Evolutionary conservation across 2,113 vertebrate species (phyloP), one percentile per base, ranked within the genome.

Genomic region (Apus apus): DNA sequence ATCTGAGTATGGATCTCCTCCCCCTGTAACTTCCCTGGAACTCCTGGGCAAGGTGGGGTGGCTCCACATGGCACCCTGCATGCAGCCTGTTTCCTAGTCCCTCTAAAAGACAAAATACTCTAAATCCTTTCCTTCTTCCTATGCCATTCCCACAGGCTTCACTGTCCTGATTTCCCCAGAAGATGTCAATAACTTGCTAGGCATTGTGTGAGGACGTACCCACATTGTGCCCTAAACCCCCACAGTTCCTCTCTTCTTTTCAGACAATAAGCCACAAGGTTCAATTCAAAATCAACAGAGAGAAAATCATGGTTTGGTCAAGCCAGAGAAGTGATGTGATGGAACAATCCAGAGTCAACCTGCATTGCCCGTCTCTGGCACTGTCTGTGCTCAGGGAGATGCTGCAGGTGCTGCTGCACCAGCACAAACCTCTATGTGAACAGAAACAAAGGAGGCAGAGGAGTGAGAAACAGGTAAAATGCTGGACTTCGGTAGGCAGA

Each of bases 161-260:
- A 7, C 48, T 4, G 27, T 13, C 85, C 85, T 64, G 48, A 3
- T 26, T 64, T 56, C 88, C 50, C 51, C 81, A 51, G 81, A 16
- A 90, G 71, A 85, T 46, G 78, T 32, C 85, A 43, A 34, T 13
- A 15, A 62, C 19, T 40, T 65, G 53, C 83, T 62, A 22, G 70
- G 5, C 43, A 8, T 32, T 26, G 4, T 5, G 7, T 0, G 2
- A 16, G 32, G 38, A 22, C 34, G 15, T 4, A 20, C 11, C 38
- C 7, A 3, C 6, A 6, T 23, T 1, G 12, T 11, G 48, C 70
- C 72, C 4, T 6, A 13, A 76, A 60, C 0, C 54, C 79, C 30
- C 21, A 1, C 17, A 9, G 5, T 3, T 53, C 77, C 77, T 51
- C n/a, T 34, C 30, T 7, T 32, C 50, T 57, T 19, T 2, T 30